Percentiles rank a stretch among this genome's conserved stretches.
phyloP scores from a whole-genome alignment of 1,140 invertebrate species.

The Leptopilina boulardi region DNA sequence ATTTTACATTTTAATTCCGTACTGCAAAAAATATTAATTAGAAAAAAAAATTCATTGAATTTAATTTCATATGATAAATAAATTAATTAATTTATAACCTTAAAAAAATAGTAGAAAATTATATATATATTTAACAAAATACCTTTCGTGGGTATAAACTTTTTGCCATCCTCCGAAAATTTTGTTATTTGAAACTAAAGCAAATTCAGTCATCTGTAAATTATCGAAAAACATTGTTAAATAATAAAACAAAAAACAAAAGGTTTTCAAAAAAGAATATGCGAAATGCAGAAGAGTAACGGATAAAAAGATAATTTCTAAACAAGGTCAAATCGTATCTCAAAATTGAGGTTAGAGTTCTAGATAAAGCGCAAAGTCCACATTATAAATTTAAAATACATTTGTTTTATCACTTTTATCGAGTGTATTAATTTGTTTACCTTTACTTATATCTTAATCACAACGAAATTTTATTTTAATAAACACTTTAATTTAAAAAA shows the following conservation, averaged over 20 bases:
- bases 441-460: not conserved
- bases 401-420: not conserved
- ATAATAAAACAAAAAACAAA: constrained; percentile 11
- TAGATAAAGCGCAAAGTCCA: not conserved
- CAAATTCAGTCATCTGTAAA: constrained; percentile 73
- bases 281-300: not conserved
- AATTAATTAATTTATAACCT: constrained; percentile 19
- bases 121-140: constrained; percentile 38
- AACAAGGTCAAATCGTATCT: constrained; percentile 23
- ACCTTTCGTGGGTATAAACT: constrained; percentile 90
- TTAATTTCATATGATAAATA: not conserved
- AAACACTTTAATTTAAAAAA: not conserved
- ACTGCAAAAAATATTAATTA: constrained; percentile 71
- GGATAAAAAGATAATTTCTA: constrained; percentile 20
- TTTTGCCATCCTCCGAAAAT: constrained; percentile 90
- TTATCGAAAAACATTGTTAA: constrained; percentile 30
- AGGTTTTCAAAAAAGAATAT: not conserved
- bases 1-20: constrained; percentile 89
- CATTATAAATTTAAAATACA: not conserved
- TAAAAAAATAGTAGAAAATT: not conserved
- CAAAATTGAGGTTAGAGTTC: constrained; percentile 10
- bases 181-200: constrained; percentile 82
- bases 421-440: not conserved
- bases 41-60: not conserved
- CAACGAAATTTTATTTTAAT: not conserved